Evolutionary conservation across 2,113 vertebrate species (phyloP).

Genomic region (Phrynosoma blainvillii): DNA sequence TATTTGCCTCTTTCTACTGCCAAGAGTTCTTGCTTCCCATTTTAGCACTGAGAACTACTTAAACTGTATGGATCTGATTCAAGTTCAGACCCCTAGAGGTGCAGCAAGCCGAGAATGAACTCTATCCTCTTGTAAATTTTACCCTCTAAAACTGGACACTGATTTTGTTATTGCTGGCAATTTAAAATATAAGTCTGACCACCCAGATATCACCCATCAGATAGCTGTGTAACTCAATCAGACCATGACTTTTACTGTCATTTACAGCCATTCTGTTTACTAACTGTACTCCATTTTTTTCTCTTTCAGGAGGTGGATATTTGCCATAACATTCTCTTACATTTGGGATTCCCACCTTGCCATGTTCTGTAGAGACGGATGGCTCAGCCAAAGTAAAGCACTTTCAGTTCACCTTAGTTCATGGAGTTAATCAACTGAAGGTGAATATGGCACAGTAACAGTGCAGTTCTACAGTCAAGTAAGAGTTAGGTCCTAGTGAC

Average conservation of each 20-base stretch:
- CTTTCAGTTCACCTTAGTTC: neutral
- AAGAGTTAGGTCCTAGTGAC: neutral
- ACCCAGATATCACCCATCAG: rapidly evolving
- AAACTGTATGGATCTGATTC: neutral
- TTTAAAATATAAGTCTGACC: rapidly evolving
- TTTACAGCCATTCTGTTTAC: neutral
- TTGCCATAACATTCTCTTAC: neutral
- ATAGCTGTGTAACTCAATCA: neutral
- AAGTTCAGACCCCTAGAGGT: neutral
- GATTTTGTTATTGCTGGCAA: conserved; percentile 42
- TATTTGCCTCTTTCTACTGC: neutral
- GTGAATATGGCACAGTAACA: neutral
- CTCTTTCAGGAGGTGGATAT: neutral
- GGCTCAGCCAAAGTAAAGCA: neutral
- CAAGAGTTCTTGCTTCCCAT: neutral
- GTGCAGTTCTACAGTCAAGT: neutral
- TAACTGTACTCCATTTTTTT: neutral
- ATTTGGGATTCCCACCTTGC: neutral
- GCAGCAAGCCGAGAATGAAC: neutral
- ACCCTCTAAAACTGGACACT: conserved; percentile 19
- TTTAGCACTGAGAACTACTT: conserved; percentile 11
- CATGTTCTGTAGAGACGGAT: neutral
- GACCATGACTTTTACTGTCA: neutral
- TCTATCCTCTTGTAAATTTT: conserved; percentile 40
- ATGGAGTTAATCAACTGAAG: neutral